Conservation (phyloP, 2,797 vertebrate species). For the Argentina silus region DNA sequence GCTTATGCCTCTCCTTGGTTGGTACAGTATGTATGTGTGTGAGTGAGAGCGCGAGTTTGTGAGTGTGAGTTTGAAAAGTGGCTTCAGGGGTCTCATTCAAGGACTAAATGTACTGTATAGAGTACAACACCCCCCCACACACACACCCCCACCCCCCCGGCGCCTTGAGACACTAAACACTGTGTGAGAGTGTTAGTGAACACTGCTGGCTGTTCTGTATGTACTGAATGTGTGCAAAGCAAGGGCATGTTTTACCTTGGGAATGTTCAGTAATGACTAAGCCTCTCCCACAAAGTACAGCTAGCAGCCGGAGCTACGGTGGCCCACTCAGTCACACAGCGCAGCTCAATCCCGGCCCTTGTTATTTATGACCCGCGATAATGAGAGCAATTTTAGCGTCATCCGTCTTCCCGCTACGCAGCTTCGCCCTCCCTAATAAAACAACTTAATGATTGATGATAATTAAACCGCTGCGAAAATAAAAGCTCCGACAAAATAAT, state of each 20-base stretch:
- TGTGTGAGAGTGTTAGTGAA: neutral
- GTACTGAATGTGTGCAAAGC: neutral
- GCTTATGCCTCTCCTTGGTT: too few relatives aligned
- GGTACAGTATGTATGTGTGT: too few relatives aligned
- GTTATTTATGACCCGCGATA: constrained; percentile 72
- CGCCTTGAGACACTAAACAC: neutral
- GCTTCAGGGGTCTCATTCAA: neutral
- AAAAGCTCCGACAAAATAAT: constrained; percentile 73
- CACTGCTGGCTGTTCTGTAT: neutral
- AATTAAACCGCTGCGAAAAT: constrained; percentile 72
- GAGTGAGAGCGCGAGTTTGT: too few relatives aligned
- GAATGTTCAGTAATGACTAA: neutral
- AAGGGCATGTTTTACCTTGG: neutral
- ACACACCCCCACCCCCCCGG: neutral
- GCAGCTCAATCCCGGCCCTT: constrained; percentile 56
- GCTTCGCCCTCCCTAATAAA: constrained; percentile 69
- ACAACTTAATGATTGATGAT: constrained; percentile 79
- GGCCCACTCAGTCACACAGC: constrained; percentile 45
- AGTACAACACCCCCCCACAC: too few relatives aligned
- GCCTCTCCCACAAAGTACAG: constrained; percentile 29
- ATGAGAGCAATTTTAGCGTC: constrained; percentile 73
- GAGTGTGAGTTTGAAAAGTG: neutral
- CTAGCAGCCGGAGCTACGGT: constrained; percentile 42
- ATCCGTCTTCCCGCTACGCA: constrained; percentile 64
- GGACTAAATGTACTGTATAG: neutral